These are phyloP conservation scores for Yponomeuta evonymella DNA, from an alignment of 2,888 invertebrate genomes.

Conservation along the genomic window DNA sequence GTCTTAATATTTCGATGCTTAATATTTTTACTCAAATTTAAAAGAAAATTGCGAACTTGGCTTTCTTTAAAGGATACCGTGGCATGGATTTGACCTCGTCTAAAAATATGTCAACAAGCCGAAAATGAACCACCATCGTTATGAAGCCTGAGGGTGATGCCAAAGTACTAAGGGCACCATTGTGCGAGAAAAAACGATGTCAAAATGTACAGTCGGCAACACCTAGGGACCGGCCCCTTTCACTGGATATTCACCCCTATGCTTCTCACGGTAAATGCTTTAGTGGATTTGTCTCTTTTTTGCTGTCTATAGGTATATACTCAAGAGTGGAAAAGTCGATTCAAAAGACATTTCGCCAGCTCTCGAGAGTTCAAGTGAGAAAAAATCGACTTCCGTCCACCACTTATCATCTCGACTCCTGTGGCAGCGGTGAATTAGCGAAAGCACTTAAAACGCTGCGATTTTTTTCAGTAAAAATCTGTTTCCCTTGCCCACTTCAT, in stretches of 20 bases:
- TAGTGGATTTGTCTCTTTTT: no score
- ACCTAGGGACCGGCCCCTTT: no score
- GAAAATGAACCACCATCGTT: neutral
- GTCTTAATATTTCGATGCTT: no score
- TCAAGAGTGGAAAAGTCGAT: constrained; percentile 62
- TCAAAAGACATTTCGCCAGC: constrained; percentile 64
- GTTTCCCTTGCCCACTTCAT: constrained; percentile 1
- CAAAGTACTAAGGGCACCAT: constrained; percentile 45
- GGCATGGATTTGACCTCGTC: neutral
- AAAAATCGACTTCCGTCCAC: constrained; percentile 60
- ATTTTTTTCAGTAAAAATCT: neutral
- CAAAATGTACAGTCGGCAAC: constrained; percentile 41
- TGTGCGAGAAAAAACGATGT: constrained; percentile 50
- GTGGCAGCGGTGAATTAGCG: constrained; percentile 48
- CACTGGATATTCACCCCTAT: no score
- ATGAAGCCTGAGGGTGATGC: constrained; percentile 23
- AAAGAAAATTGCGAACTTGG: neutral
- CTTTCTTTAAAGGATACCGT: neutral
- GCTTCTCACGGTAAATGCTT: no score
- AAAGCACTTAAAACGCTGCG: constrained; percentile 25
- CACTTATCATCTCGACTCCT: constrained; percentile 55
- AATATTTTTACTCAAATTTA: no score
- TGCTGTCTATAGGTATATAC: constrained; percentile 21
- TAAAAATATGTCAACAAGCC: neutral
- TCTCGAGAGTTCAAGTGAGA: constrained; percentile 59